Percentiles rank a stretch among this genome's conserved stretches.
Evolutionary conservation across 2,888 invertebrate genomes (phyloP).

Genomic region (Ellobium chinense): DNA sequence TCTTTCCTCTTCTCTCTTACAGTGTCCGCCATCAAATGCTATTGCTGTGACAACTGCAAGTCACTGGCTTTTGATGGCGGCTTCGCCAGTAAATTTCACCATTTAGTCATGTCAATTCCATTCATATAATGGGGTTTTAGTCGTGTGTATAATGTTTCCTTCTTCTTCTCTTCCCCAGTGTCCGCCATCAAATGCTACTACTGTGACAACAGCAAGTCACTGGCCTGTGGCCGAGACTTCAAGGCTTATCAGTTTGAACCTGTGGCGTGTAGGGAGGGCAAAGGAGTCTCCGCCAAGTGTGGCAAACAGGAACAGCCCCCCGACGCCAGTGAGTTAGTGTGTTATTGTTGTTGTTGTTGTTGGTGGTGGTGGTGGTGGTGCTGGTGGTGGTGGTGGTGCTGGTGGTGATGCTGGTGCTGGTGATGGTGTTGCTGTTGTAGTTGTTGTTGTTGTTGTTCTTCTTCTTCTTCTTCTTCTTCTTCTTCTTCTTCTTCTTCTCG

Average conservation of each 20-base stretch:
- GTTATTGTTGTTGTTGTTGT: neutral
- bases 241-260: conserved; percentile 51
- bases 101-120: no score
- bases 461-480: neutral
- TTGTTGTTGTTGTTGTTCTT: neutral
- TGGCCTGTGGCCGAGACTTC: conserved; percentile 50
- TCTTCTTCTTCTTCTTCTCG: neutral
- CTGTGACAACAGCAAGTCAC: conserved; percentile 48
- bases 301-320: conserved; percentile 53
- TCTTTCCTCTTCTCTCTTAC: neutral
- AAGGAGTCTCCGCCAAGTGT: conserved; percentile 34
- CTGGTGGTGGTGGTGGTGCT: neutral
- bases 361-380: no score
- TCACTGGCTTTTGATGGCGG: conserved; percentile 40
- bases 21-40: conserved; percentile 50
- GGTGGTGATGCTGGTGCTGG: neutral
- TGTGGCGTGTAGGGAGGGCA: conserved; percentile 21
- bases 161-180: conserved; percentile 31
- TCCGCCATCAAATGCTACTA: conserved; percentile 49
- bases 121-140: no score
- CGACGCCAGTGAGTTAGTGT: conserved; percentile 10
- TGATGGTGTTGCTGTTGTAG: neutral
- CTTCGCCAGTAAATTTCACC: no score
- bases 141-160: no score
- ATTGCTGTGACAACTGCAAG: conserved; percentile 49